A percentile compares a stretch with the other conserved stretches of the same genome.
These are phyloP conservation scores for Amphiduros pacificus DNA, from an alignment of 2,888 invertebrate species.

Conservation along the genomic window DNA sequence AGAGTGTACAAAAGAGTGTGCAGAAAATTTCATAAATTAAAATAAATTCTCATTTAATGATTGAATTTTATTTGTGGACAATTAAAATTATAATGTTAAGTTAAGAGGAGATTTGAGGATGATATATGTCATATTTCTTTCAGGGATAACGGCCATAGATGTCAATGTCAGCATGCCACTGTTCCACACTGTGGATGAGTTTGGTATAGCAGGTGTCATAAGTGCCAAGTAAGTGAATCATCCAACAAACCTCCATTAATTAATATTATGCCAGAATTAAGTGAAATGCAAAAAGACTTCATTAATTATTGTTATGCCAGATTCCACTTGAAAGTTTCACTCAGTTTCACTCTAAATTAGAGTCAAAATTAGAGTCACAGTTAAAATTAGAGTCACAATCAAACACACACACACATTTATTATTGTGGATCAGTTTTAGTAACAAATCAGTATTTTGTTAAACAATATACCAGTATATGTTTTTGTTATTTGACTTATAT, in stretches of 20 bases:
- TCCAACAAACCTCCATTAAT: background rate
- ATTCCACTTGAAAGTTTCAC: too few relatives aligned
- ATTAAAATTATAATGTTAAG: background rate
- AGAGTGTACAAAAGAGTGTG: background rate
- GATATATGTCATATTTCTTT: slow-evolving; percentile 15
- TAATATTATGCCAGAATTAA: background rate
- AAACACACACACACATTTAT: too few relatives aligned
- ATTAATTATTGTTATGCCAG: too few relatives aligned
- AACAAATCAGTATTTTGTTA: too few relatives aligned
- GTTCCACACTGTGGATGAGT: slow-evolving; percentile 86
- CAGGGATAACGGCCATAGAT: slow-evolving; percentile 87
- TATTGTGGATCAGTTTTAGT: too few relatives aligned
- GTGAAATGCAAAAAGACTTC: background rate
- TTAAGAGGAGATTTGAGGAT: background rate
- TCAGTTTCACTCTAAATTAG: too few relatives aligned
- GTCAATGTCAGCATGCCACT: slow-evolving; percentile 95
- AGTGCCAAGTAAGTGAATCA: slow-evolving; percentile 74
- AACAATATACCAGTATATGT: too few relatives aligned
- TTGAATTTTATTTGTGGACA: background rate
- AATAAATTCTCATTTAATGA: background rate
- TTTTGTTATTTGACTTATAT: too few relatives aligned
- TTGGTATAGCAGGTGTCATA: slow-evolving; percentile 79
- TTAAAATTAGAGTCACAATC: too few relatives aligned
- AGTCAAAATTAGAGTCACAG: too few relatives aligned
- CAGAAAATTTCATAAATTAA: background rate